Base-by-base conservation (phyloP, 2,113 vertebrate species). In the Ciconia maguari region DNA sequence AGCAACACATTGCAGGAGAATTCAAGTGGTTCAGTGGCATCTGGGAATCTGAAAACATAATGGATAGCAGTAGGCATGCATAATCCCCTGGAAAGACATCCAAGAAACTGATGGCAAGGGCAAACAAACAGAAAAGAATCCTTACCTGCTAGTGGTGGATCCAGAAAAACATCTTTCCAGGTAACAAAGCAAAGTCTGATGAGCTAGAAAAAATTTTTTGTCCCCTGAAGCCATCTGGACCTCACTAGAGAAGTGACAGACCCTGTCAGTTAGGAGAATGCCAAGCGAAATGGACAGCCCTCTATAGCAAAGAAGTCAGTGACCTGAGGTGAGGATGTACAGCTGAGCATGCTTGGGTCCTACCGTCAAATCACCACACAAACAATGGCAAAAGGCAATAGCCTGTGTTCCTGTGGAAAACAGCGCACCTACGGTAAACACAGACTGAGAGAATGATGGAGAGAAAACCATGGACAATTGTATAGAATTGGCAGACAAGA, bases 31-130 rank as follows among this genome's bases (percentile, higher is more conserved):
- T 96, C 87, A 75, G 65, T 91, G 66, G 44, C 94, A 93, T 95
- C 86, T 95, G 94, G 61, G 93, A 91, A 91, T 87, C 81, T 72
- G 89, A 91, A 95, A 96, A 94, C 84, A 94, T 95, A 96, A 94
- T 72, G 89, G 65, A 29, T 91, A 95, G 18, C 95, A 96, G 89
- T 94, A 93, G 93, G 93, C 49, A 69, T 87, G 71, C 84, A 91
- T 91, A 96, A 91, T 96, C 48, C 57, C 70, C 80, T 90, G 95
- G 87, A 96, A 97, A 89, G 81, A 38, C 91, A 87, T 94, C 94
- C 77, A 91, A 96, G 84, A 94, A 91, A 36, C 65, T 52, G 41
- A 32, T 83, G 77, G 14, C 74, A 94, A 91, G 61, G 94, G 57
- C 83, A 89, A 94, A 72, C 64, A 93, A 81, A 77, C 26, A 72